Evolutionary conservation across 2,888 invertebrate species (phyloP), one percentile per base, ranked within the genome.

Genomic region (Geophilus truncorum): DNA sequence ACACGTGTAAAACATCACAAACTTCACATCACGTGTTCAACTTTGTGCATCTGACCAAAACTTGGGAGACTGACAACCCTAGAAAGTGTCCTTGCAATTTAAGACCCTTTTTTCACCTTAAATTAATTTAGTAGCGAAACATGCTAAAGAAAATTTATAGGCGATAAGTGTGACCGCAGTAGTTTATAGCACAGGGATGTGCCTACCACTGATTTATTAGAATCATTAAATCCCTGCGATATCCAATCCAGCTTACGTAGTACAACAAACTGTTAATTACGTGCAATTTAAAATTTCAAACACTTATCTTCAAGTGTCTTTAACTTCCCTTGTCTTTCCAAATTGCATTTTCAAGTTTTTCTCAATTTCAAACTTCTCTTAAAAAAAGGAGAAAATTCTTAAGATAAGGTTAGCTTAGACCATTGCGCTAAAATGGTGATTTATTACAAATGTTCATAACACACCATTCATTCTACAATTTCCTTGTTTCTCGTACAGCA

Each of bases 391-490:
- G 9, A 23, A 70, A 70, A 70, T n/a, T 70, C n/a, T 70, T n/a
- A n/a, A 70, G 70, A 70, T 70, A 70, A 70, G 21, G 62, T 62
- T 62, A 70, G 70, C 25, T 70, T 70, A 70, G 70, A 70, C 70
- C 70, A 70, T 70, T 70, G 70, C 70, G 15, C 70, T 70, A 70
- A 70, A 70, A 70, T 70, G 70, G 25, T 70, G 70, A 70, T 70
- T 70, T 70, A 70, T 70, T 70, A 70, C 70, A 70, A 70, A 70
- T 70, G 70, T 70, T 70, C 70, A 70, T 70, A 70, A 70, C 70
- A 70, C 70, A 70, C 70, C 70, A 70, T 70, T 70, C 70, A 70
- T 70, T 70, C 70, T 70, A 70, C 70, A 70, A 70, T 70, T 70
- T 70, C 28, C 70, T 70, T 70, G 70, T 70, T 70, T 70, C 70